A percentile compares a stretch with the other conserved stretches of the same genome.
Conservation (phyloP, 2,888 invertebrate species). For the Crioceris asparagi region DNA sequence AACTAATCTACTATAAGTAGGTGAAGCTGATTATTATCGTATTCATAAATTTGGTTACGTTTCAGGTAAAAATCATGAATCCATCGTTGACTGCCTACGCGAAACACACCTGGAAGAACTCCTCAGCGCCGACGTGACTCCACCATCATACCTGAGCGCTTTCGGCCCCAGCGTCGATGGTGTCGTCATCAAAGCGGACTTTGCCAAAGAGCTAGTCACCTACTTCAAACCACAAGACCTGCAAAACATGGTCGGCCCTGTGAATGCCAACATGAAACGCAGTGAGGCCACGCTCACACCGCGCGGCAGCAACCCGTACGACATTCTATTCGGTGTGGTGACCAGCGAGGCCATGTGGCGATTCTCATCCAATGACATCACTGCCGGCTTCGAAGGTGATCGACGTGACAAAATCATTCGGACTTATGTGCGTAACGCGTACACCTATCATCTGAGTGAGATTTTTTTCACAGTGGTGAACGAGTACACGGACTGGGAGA, state of each 20-base stretch:
- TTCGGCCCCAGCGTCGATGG: slow-evolving; percentile 93
- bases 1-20: too few species aligned
- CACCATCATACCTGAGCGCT: slow-evolving; percentile 73
- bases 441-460: slow-evolving; percentile 90
- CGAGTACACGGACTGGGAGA: slow-evolving; percentile 97
- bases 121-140: slow-evolving; percentile 62
- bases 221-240: slow-evolving; percentile 57
- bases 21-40: too few species aligned
- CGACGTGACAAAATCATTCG: slow-evolving; percentile 77
- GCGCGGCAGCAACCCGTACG: slow-evolving; percentile 57
- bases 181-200: slow-evolving; percentile 86
- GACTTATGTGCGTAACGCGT: slow-evolving; percentile 89
- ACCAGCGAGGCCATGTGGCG: slow-evolving; percentile 87
- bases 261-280: slow-evolving; percentile 50
- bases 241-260: slow-evolving; percentile 50
- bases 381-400: slow-evolving; percentile 79
- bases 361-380: slow-evolving; percentile 73
- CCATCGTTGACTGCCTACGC: slow-evolving; percentile 73
- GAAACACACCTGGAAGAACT: slow-evolving; percentile 65
- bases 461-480: slow-evolving; percentile 94
- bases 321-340: slow-evolving; percentile 83
- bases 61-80: slow-evolving; percentile 58
- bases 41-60: neutral
- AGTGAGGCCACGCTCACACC: slow-evolving; percentile 50
- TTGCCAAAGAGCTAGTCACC: slow-evolving; percentile 67